These are phyloP conservation scores for Macroramphosus scolopax DNA, from an alignment of 2,797 vertebrate genomes.

Conservation along the genomic window DNA sequence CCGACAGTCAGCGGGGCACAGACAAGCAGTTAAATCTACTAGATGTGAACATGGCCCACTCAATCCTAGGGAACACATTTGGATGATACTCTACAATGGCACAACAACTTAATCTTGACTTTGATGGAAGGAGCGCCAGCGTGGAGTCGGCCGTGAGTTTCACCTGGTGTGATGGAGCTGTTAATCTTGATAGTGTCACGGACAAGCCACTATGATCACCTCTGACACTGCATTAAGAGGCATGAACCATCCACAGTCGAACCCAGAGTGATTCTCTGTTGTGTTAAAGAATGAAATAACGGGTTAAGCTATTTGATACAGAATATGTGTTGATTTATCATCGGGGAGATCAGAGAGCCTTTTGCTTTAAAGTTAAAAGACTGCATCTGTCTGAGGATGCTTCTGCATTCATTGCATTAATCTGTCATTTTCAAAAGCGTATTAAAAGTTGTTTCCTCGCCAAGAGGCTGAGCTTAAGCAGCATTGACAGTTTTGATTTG, in stretches of 20 bases:
- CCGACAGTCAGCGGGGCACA: slow-evolving; percentile 34
- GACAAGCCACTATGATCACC: slow-evolving; percentile 15
- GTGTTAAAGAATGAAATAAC: slow-evolving; percentile 29
- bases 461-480: slow-evolving; percentile 14
- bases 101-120: slow-evolving; percentile 33
- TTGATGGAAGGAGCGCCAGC: slow-evolving; percentile 36
- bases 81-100: slow-evolving; percentile 13
- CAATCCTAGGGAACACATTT: slow-evolving; percentile 18
- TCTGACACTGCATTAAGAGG: slow-evolving; percentile 27
- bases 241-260: slow-evolving; percentile 1
- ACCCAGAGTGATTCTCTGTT: slow-evolving; percentile 24
- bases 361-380: slow-evolving; percentile 39
- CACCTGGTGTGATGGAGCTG: slow-evolving; percentile 26
- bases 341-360: slow-evolving; percentile 42
- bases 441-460: slow-evolving; percentile 40
- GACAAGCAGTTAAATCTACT: slow-evolving; percentile 33
- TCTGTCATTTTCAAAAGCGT: slow-evolving; percentile 48
- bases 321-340: slow-evolving; percentile 35
- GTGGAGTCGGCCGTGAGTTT: slow-evolving; percentile 1
- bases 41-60: slow-evolving; percentile 29
- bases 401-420: slow-evolving; percentile 32
- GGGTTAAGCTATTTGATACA: slow-evolving; percentile 23
- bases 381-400: slow-evolving; percentile 34
- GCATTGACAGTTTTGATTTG: slow-evolving; percentile 10
- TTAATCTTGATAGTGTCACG: slow-evolving; percentile 36